These are phyloP conservation scores for Gila robusta DNA, from an alignment of 2,797 vertebrate genomes.

Conservation along the genomic window DNA sequence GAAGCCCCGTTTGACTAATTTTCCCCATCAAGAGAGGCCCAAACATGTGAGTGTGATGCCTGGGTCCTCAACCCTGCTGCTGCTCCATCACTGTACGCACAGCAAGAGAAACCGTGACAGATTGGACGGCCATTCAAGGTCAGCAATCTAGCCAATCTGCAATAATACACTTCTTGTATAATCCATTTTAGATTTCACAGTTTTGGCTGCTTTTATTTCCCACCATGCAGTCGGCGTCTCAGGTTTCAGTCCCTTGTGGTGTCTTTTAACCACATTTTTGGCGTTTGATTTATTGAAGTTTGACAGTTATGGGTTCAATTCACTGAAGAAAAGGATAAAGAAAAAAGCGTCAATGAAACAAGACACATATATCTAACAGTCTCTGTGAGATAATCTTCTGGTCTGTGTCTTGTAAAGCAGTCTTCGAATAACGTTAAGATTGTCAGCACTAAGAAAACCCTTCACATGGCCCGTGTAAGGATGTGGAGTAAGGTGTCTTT, in stretches of 20 bases:
- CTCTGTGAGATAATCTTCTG: constrained; percentile 54
- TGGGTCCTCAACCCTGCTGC: constrained; percentile 37
- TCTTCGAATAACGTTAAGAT: constrained; percentile 60
- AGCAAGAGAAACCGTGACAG: constrained; percentile 60
- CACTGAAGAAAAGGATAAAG: background rate
- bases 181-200: constrained; percentile 61
- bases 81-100: constrained; percentile 35
- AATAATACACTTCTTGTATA: constrained; percentile 54
- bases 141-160: constrained; percentile 51
- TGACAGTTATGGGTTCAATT: constrained; percentile 31
- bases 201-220: constrained; percentile 37
- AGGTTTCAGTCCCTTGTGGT: constrained; percentile 6
- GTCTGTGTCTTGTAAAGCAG: constrained; percentile 52
- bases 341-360: constrained; percentile 34
- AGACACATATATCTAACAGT: constrained; percentile 7
- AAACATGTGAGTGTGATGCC: constrained; percentile 51
- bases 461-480: constrained; percentile 6
- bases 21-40: constrained; percentile 37
- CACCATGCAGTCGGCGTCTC: background rate
- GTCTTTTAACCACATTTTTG: constrained; percentile 5
- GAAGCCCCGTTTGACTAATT: constrained; percentile 45
- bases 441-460: constrained; percentile 52
- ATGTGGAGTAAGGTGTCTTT: constrained; percentile 47
- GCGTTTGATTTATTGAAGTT: constrained; percentile 31
- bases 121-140: constrained; percentile 57